Base-by-base conservation (phyloP, 1,140 invertebrate genomes). In the Leptinotarsa lineolata region DNA sequence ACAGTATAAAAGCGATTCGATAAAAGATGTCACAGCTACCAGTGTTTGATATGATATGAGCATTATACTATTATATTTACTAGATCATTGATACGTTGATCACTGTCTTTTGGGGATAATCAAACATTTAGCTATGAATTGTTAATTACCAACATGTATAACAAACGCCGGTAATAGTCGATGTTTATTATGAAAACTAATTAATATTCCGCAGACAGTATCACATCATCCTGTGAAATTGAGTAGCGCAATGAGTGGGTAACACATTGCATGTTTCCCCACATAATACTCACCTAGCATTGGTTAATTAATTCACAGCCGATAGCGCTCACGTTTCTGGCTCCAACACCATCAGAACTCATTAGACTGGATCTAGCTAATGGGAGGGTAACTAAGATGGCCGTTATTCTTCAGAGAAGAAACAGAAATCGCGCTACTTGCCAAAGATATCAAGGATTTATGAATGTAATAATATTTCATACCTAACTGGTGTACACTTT, bases 251-350 rank as follows among this genome's bases (percentile, higher is more conserved):
- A 18, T 54, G 48, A 54, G n/a, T 54, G 15, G 63, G 67, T 21
- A 68, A 68, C 13, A 46, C 67, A 73, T 75, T 69, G 74, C 74
- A 73, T 73, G 71, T 71, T 54, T 63, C 65, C 54, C 63, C 45
- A 70, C 72, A 76, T 76, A 59, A 71, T 65, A 68, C 75, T 58
- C 60, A 65, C 67, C 68, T 64, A 67, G 48, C 74, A 74, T 74
- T 76, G 72, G 72, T 72, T 77, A 77, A 77, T 77, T 77, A 77
- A 77, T 77, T 77, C 74, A 72, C 63, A 77, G 73, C 70, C 70
- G 73, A 77, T 77, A 77, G 76, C 70, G 76, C 73, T 72, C 73
- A 77, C 76, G 70, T 59, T 72, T 72, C 69, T 71, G 68, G 68
- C 72, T 76, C 74, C 68, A 75, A 68, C 73, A 70, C 70, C 74